Evolutionary conservation across 2,888 invertebrate species (phyloP).

Genomic region (Therioaphis trifolii): DNA sequence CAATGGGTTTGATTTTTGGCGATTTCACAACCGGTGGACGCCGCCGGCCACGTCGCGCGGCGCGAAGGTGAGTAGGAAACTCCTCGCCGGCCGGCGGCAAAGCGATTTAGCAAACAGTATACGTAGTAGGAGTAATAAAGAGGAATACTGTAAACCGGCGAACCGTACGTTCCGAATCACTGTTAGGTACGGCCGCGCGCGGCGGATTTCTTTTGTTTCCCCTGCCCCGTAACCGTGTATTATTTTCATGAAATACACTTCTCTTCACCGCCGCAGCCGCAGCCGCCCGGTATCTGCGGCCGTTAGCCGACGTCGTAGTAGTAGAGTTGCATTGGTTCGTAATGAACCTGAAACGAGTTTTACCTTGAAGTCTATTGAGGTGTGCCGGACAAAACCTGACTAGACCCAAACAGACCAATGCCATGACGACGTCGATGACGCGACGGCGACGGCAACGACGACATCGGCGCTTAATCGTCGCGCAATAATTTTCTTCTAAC

Average conservation of each 20-base stretch:
- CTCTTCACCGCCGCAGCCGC: not conserved
- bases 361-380: slow-evolving; percentile 59
- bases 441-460: not conserved
- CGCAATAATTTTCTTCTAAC: not conserved
- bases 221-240: slow-evolving; percentile 27
- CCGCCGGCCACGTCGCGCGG: not conserved
- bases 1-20: no score
- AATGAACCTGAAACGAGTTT: slow-evolving; percentile 62
- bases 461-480: not conserved
- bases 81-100: not conserved
- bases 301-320: slow-evolving; percentile 56
- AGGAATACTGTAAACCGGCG: not conserved
- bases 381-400: slow-evolving; percentile 59
- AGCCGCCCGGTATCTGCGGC: slow-evolving; percentile 32
- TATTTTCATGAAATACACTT: slow-evolving; percentile 11
- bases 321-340: slow-evolving; percentile 49
- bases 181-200: slow-evolving; percentile 59
- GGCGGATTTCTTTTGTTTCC: slow-evolving; percentile 58
- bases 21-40: not conserved
- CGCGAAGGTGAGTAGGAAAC: slow-evolving; percentile 47
- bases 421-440: slow-evolving; percentile 20
- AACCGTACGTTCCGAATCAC: slow-evolving; percentile 54
- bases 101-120: not conserved
- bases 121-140: not conserved
- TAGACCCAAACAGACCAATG: slow-evolving; percentile 37